Conservation (phyloP, 2,888 invertebrate genomes). For the Lampropteryx suffumata region DNA sequence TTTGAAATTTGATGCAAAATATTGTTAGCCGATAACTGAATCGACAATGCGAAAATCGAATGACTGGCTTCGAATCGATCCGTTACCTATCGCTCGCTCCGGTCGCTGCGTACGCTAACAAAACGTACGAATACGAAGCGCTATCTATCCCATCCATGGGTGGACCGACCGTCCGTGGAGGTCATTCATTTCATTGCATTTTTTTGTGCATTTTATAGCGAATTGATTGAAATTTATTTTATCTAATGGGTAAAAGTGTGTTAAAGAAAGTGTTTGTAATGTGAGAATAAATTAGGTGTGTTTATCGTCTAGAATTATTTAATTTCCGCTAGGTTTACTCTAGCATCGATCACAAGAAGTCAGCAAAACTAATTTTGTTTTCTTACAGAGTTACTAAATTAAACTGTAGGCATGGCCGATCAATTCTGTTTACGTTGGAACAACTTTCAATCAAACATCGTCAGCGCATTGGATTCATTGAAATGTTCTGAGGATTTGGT, state of each 20-base stretch:
- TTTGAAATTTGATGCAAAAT: too few relatives aligned
- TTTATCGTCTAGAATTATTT: constrained; percentile 26
- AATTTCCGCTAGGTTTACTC: constrained; percentile 27
- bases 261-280: constrained; percentile 49
- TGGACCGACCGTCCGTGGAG: too few relatives aligned
- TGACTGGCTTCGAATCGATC: too few relatives aligned
- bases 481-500: constrained; percentile 87
- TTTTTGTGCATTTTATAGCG: constrained; percentile 64
- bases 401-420: constrained; percentile 80
- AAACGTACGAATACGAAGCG: too few relatives aligned
- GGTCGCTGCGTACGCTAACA: too few relatives aligned
- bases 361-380: constrained; percentile 48
- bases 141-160: too few relatives aligned
- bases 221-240: constrained; percentile 31
- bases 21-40: too few relatives aligned
- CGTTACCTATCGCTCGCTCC: too few relatives aligned
- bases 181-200: constrained; percentile 80
- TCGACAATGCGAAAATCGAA: too few relatives aligned
- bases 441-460: constrained; percentile 87
- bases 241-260: constrained; percentile 43
- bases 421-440: constrained; percentile 90
- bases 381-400: constrained; percentile 54
- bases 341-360: constrained; percentile 45
- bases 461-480: constrained; percentile 86
- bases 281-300: constrained; percentile 47